Evolutionary conservation across 2,113 vertebrate genomes (phyloP).

Genomic region (Oncorhynchus tshawytscha): DNA sequence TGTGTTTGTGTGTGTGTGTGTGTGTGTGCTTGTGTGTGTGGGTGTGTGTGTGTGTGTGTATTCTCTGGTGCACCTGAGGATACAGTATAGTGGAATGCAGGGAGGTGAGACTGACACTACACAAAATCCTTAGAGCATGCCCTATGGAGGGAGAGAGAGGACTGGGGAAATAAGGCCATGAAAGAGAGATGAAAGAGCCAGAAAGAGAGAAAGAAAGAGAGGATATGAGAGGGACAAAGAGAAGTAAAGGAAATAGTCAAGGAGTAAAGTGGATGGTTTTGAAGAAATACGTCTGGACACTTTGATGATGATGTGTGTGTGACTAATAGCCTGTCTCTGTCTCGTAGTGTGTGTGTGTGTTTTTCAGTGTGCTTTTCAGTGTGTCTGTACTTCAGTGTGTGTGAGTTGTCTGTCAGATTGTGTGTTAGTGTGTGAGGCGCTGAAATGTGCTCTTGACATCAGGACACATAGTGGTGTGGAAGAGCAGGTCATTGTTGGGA

Average conservation of each 20-base stretch:
- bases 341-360: not conserved
- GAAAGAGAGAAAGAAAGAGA: not conserved
- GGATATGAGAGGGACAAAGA: constrained; percentile 22
- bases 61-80: constrained; percentile 57
- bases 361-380: no score
- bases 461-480: constrained; percentile 33
- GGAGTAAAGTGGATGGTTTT: not conserved
- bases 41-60: constrained; percentile 1
- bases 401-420: not conserved
- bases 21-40: not conserved
- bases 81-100: constrained; percentile 36
- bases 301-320: not conserved
- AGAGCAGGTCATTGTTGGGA: constrained; percentile 54
- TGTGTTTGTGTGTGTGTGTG: constrained; percentile 10
- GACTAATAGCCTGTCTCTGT: constrained; percentile 12
- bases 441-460: constrained; percentile 39
- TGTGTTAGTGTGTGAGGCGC: not conserved
- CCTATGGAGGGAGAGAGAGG: constrained; percentile 31
- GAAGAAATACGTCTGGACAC: not conserved
- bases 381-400: not conserved
- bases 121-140: constrained; percentile 44
- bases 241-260: not conserved
- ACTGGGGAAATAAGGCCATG: not conserved
- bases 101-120: constrained; percentile 56
- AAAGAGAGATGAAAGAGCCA: constrained; percentile 2